Conservation (phyloP, 1,140 invertebrate genomes). For the Papilio machaon region DNA sequence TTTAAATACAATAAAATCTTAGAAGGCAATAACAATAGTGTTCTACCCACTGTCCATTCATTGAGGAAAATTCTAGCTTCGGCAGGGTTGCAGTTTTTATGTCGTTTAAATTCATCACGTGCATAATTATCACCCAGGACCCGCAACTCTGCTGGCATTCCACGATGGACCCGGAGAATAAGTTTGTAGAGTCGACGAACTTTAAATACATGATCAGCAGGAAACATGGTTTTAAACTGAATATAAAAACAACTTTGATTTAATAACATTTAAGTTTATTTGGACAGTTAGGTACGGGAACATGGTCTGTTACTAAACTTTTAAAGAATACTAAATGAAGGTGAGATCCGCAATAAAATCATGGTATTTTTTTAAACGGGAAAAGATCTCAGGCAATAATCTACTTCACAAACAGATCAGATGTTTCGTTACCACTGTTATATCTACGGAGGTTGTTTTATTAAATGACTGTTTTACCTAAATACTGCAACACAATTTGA, state of each 20-base stretch:
- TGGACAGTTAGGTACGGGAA: neutral
- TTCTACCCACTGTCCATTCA: constrained; percentile 92
- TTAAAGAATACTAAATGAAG: neutral
- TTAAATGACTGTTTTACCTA: neutral
- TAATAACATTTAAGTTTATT: neutral
- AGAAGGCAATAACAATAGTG: constrained; percentile 31
- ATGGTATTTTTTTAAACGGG: neutral
- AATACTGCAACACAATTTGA: neutral
- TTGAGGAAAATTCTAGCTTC: constrained; percentile 91
- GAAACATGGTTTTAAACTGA: constrained; percentile 44
- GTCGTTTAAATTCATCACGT: constrained; percentile 93
- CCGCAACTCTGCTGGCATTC: constrained; percentile 89
- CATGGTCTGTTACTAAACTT: neutral
- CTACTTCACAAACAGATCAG: neutral
- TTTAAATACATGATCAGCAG: constrained; percentile 83
- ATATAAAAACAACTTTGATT: neutral
- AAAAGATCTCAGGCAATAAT: neutral
- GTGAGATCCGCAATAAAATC: neutral
- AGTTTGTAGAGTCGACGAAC: constrained; percentile 93
- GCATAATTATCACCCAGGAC: constrained; percentile 93
- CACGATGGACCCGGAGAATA: constrained; percentile 92
- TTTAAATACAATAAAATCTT: neutral
- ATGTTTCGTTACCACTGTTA: neutral
- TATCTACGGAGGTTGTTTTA: neutral
- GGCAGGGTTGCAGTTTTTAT: constrained; percentile 88